Conservation (phyloP, 2,113 vertebrate genomes). For the Corvus cornix region DNA sequence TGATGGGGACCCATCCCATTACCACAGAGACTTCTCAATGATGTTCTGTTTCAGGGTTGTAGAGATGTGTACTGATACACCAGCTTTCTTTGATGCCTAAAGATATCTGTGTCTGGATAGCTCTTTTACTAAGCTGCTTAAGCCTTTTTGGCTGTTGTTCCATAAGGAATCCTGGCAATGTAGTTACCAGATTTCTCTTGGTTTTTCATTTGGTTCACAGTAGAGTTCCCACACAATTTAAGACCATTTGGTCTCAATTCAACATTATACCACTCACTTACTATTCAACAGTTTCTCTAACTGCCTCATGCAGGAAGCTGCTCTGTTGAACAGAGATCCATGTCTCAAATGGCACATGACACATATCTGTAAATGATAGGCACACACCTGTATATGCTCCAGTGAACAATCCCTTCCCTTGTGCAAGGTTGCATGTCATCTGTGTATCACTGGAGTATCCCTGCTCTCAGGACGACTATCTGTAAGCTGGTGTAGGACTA, state of each 20-base stretch:
- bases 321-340: not conserved
- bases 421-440: not conserved
- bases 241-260: not conserved
- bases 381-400: not conserved
- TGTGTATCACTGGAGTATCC: not conserved
- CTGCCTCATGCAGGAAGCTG: not conserved
- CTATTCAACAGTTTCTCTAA: not conserved
- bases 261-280: not conserved
- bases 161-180: not conserved
- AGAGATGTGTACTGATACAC: not conserved
- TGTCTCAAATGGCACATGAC: not conserved
- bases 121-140: not conserved
- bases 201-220: not conserved
- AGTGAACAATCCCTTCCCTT: not conserved
- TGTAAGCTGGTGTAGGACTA: not conserved
- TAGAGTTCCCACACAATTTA: not conserved
- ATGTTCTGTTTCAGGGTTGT: not conserved
- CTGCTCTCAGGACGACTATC: not conserved
- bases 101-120: not conserved
- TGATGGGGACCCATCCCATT: not conserved
- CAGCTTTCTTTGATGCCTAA: not conserved
- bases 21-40: not conserved
- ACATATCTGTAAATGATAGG: not conserved
- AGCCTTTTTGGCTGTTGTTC: constrained; percentile 2
- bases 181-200: not conserved